Percentiles rank a stretch among this genome's conserved stretches.
Conservation (phyloP, 2,888 invertebrate genomes). For the Folsomia manolachei region DNA sequence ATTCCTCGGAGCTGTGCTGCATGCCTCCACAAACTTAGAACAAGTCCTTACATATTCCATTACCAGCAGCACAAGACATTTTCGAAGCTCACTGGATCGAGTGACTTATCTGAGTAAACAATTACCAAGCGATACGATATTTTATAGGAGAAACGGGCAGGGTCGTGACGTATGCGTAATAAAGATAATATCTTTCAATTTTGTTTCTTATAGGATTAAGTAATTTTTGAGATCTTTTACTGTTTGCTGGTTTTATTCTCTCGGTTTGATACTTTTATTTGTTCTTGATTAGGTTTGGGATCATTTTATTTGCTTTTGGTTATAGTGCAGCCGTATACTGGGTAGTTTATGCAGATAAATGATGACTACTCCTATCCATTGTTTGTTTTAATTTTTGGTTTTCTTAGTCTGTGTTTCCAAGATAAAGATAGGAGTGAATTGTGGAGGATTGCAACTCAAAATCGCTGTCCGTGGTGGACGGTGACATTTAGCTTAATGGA, state of each 20-base stretch:
- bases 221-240: constrained; percentile 37
- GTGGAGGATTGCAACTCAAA: not conserved
- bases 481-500: no score
- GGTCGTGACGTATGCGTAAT: constrained; percentile 25
- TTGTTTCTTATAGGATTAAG: constrained; percentile 37
- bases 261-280: not conserved
- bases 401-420: no score
- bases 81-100: not conserved
- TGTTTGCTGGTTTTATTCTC: not conserved
- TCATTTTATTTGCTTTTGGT: not conserved
- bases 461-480: no score
- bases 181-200: constrained; percentile 46
- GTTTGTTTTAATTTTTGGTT: no score
- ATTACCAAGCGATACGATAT: constrained; percentile 10
- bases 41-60: not conserved
- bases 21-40: not conserved
- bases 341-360: not conserved
- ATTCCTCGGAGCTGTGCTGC: constrained; percentile 24
- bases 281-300: not conserved
- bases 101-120: not conserved
- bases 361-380: not conserved
- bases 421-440: not conserved
- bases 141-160: constrained; percentile 2
- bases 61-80: no score
- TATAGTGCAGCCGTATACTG: not conserved